These are phyloP conservation scores for Forbesichthys agassizii DNA, from an alignment of 2,113 vertebrate genomes.

Conservation along the genomic window DNA sequence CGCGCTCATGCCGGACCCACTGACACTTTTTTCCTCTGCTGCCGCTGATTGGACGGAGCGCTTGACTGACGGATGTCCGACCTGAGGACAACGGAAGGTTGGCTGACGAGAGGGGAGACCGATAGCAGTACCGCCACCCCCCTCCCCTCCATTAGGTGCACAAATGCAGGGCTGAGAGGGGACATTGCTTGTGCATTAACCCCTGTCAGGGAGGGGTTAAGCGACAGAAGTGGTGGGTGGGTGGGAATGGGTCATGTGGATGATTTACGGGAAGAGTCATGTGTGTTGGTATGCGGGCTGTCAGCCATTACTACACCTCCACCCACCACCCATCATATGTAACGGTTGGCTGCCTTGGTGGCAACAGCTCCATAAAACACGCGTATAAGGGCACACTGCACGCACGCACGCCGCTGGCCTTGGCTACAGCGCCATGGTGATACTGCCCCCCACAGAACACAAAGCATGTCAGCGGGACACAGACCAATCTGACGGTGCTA, in stretches of 20 bases:
- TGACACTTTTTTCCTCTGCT: not conserved
- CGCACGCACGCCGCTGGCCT: constrained; percentile 23
- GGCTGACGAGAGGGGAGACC: not conserved
- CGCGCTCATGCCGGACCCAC: not conserved
- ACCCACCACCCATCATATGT: constrained; percentile 14
- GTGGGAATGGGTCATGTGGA: not conserved
- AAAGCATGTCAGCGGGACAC: constrained; percentile 46
- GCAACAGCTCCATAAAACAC: constrained; percentile 32
- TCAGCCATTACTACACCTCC: not conserved
- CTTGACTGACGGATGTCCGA: no score
- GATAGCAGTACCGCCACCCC: not conserved
- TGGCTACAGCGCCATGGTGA: constrained; percentile 34
- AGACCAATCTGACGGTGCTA: constrained; percentile 30
- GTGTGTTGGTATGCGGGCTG: constrained; percentile 3
- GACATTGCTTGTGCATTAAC: constrained; percentile 59
- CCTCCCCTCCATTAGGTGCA: constrained; percentile 9
- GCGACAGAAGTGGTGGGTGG: not conserved
- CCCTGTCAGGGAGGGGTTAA: constrained; percentile 29
- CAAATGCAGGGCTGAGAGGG: constrained; percentile 49
- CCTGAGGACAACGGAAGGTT: not conserved
- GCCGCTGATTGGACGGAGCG: no score
- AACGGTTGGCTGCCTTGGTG: constrained; percentile 25
- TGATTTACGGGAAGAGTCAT: constrained; percentile 37
- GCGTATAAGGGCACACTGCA: not conserved
- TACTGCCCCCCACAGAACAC: constrained; percentile 16